A percentile compares a stretch with the other conserved stretches of the same genome.
phyloP scores from a whole-genome alignment of 2,888 invertebrate genomes.

The Eristalis tenax region DNA sequence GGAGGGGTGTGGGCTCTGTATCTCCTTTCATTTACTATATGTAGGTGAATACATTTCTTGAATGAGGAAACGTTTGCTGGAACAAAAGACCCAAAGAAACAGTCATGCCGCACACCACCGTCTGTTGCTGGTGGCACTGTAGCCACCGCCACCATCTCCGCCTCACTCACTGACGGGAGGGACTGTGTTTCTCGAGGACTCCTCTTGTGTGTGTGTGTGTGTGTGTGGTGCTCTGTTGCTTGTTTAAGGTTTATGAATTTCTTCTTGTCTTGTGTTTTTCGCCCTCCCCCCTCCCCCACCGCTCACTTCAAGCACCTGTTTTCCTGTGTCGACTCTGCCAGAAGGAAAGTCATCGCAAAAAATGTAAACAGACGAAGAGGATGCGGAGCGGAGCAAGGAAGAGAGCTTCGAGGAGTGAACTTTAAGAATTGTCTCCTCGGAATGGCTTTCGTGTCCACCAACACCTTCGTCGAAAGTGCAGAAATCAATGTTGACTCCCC shows the following conservation, averaged over 20 bases:
- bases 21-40: constrained; percentile 11
- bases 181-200: neutral
- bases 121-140: constrained; percentile 39
- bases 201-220: constrained; percentile 8
- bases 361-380: constrained; percentile 11
- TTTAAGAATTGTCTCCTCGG: constrained; percentile 29
- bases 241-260: constrained; percentile 62
- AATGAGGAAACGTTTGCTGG: constrained; percentile 61
- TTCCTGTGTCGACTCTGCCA: neutral
- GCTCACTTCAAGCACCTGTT: neutral
- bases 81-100: constrained; percentile 55
- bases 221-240: constrained; percentile 42
- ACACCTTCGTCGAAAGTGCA: constrained; percentile 55
- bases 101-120: constrained; percentile 31
- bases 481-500: constrained; percentile 61
- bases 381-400: no score
- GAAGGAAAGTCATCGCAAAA: constrained; percentile 15
- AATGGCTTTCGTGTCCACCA: constrained; percentile 37
- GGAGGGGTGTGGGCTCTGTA: neutral
- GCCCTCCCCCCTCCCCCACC: neutral
- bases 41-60: constrained; percentile 50
- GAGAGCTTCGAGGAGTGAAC: neutral
- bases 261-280: neutral
- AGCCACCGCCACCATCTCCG: neutral
- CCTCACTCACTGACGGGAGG: neutral